Evolutionary conservation across 64 coral and sea anemone species (phyloP), one percentile per base, ranked within the genome.

Genomic region (Acropora yongei): DNA sequence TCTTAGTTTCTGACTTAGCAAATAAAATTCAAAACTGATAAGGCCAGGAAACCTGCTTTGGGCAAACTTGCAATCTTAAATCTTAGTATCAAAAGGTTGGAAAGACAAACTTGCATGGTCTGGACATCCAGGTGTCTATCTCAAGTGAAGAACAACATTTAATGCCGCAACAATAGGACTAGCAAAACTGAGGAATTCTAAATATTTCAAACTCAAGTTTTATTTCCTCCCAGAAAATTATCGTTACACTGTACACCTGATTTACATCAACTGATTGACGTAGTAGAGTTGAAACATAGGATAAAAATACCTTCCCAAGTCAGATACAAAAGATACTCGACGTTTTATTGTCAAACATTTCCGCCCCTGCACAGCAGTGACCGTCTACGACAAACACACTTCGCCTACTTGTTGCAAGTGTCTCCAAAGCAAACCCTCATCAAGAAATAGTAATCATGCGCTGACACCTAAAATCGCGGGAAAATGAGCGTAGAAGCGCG

Each of bases 161-260:
- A 0, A 0, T 30, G 30, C 30, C 30, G 30, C 30, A 30, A 30
- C 30, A 30, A 30, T 30, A 30, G 30, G 30, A 30, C 30, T 30
- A 0, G 30, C 30, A 11, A 42, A 48, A 47, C 4, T 5, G 44
- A 47, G 14, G 2, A 48, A 1, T 77, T 48, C 75, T 1, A 48
- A 3, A 63, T n/a, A 14, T 46, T 48, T 48, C 43, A 85, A 85
- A 85, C 68, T 43, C 63, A n/a, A 63, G 20, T 72, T 85, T 85
- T 85, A 85, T 69, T 85, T 69, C 58, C 61, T 69, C 41, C 49
- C 42, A 9, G 17, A 12, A 0, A 69, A 48, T 30, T 18, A 20
- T 44, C 14, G 44, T 57, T 18, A 85, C 68, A 85, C 82, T 85
- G 82, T 85, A 85, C 82, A 85, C 8, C 69, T n/a, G 44, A 46